A percentile compares a stretch with the other conserved stretches of the same genome.
These are phyloP conservation scores for Gnathonemus longibarbis DNA, from an alignment of 2,113 vertebrate species.

Conservation along the genomic window DNA sequence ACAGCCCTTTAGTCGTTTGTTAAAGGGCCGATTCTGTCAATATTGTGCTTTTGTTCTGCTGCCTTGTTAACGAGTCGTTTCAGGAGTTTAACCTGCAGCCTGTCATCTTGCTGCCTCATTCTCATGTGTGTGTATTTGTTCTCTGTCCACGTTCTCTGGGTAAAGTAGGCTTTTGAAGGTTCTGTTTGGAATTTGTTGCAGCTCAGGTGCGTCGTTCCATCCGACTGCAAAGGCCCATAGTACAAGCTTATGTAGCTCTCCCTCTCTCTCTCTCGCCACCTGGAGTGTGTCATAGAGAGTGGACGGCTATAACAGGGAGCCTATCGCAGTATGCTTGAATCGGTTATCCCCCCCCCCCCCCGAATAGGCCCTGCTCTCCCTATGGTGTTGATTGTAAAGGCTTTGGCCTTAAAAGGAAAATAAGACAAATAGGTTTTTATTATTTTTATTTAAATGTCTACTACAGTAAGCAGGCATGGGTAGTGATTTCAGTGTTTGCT, in stretches of 20 bases:
- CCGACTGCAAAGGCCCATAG: background rate
- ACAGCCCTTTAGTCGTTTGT: constrained; percentile 60
- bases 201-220: background rate
- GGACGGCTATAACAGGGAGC: background rate
- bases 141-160: background rate
- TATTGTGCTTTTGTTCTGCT: constrained; percentile 13
- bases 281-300: background rate
- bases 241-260: background rate
- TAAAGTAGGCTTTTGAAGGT: background rate
- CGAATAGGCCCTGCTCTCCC: background rate
- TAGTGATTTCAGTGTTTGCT: background rate
- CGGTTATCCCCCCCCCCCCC: background rate
- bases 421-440: background rate
- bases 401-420: background rate
- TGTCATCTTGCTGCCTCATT: background rate
- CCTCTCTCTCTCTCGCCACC: background rate
- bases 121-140: background rate
- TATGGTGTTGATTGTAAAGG: background rate
- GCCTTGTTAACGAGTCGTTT: background rate
- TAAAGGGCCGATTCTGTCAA: constrained; percentile 64
- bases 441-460: background rate
- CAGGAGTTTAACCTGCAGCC: background rate
- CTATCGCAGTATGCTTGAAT: background rate
- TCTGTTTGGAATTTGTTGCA: background rate
- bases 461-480: background rate